Evolutionary conservation across 2,113 vertebrate genomes (phyloP), one percentile per base, ranked within the genome.

Genomic region (Microcebus lehilahytsara): DNA sequence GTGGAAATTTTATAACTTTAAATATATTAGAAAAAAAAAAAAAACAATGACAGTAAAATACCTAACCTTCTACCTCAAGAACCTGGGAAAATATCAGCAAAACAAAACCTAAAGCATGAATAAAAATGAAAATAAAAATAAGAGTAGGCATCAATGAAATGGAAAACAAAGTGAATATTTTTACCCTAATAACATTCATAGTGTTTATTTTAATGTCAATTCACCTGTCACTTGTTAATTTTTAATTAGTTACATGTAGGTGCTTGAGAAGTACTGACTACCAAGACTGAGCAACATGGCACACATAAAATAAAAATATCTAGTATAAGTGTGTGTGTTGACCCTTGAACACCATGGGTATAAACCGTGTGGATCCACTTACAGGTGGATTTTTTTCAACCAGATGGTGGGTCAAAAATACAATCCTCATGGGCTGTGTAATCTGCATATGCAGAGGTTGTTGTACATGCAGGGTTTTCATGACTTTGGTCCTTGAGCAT

Each of bases 211-310:
- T 72, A 34, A 6, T 60, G 37, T 58, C 20, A 10, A 46, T 34
- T 40, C 32, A n/a, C 30, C 20, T 9, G 6, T 13, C 37, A 8
- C 58, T 19, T 30, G 32, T 23, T 30, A 32, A 17, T 19, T 34
- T 67, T 32, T 20, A 51, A 49, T 22, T 2, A 3, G 49, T 22
- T 32, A 3, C 16, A 3, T 22, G 1, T 0, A 27, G 37, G 4
- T 40, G 10, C 34, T 6, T 10, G 37, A 34, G 62, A 42, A 16
- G 16, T 27, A 16, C 12, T 37, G 6, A 37, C 14, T 56, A 27
- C 42, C 46, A 40, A 10, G 34, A 12, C 42, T 56, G 6, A n/a
- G n/a, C 22, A 46, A n/a, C 19, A 0, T 1, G 4, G 7, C 49
- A 14, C 56, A 89, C 3, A 1, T 20, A 30, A 64, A 89, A 42